Evolutionary conservation across 2,113 vertebrate genomes (phyloP), one percentile per base, ranked within the genome.

Genomic region (Nipponia nippon): DNA sequence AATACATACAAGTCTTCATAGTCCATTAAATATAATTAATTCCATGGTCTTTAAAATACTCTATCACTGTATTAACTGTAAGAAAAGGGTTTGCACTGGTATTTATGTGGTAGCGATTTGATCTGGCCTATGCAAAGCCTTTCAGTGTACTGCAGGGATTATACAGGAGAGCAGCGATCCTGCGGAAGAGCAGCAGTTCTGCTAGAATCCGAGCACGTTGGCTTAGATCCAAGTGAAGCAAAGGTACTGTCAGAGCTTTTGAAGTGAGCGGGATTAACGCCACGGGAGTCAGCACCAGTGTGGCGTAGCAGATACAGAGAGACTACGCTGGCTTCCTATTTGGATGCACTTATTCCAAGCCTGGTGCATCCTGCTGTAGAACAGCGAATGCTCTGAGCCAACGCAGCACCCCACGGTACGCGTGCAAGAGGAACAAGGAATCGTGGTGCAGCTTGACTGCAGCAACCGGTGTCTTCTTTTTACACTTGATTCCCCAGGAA

Each of bases 1-100:
- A 93, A 96, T 94, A 93, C 58, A 95, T 88, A 90, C 42, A 93
- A 70, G n/a, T 73, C 73, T 73, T 91, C 87, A 91, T 73, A 58
- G 5, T 73, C 78, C 75, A 67, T 94, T 76, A 95, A 95, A 95
- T 87, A 93, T 34, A 47, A 65, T 91, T 71, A 67, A 69, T 82
- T 92, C 77, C 66, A 80, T 23, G 36, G 70, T 94, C 62, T 83
- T 95, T 76, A 72, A 92, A 92, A 77, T 46, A 76, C 22, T 70
- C 50, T 85, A 14, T 56, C 22, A 19, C 34, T 66, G 26, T 29
- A 40, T 76, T 56, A 92, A 91, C 53, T 79, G 62, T 44, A 88
- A 80, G 75, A 47, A 46, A 61, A 66, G 47, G 25, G 34, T 71
- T 82, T 96, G 72, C 77, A 56, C 36, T 72, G 70, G 34, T 81